Conservation (phyloP, 2,888 invertebrate species). For the Sarcophaga subvicina region DNA sequence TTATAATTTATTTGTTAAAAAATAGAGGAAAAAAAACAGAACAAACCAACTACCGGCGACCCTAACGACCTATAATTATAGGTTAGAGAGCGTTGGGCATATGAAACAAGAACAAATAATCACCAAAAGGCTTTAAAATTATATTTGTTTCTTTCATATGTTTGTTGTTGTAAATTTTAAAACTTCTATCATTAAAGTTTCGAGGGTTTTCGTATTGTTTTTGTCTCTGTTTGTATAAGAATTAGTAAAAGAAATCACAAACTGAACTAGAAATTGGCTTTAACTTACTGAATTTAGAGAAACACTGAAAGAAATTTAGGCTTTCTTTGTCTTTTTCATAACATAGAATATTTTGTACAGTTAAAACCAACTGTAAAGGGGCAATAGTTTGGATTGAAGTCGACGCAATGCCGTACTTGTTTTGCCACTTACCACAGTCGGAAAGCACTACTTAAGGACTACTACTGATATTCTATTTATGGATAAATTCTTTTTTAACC, state of each 20-base stretch:
- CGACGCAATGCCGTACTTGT: not conserved
- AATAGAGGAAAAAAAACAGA: slow-evolving; percentile 39
- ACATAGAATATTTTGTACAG: no score
- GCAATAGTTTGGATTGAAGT: no score
- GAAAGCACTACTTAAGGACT: no score
- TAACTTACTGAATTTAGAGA: slow-evolving; percentile 11
- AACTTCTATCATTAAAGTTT: slow-evolving; percentile 46
- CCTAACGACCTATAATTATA: slow-evolving; percentile 71
- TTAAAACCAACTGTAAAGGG: no score
- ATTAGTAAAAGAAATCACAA: slow-evolving; percentile 26
- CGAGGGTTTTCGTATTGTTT: slow-evolving; percentile 24
- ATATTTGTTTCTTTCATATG: slow-evolving; percentile 15
- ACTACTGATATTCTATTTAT: no score
- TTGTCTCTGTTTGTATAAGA: slow-evolving; percentile 10
- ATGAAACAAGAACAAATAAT: slow-evolving; percentile 66
- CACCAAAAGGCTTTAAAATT: slow-evolving; percentile 60
- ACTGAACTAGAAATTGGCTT: slow-evolving; percentile 24
- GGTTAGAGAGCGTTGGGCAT: slow-evolving; percentile 61
- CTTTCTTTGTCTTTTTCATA: not conserved
- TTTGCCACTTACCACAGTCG: not conserved
- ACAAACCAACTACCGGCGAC: slow-evolving; percentile 66
- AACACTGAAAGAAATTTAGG: slow-evolving; percentile 6
- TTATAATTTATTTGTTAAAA: slow-evolving; percentile 59
- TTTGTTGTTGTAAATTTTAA: slow-evolving; percentile 32
- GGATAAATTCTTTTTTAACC: no score